These are phyloP conservation scores for Melikaiella ostensackeni DNA, from an alignment of 2,888 invertebrate genomes.

Conservation along the genomic window DNA sequence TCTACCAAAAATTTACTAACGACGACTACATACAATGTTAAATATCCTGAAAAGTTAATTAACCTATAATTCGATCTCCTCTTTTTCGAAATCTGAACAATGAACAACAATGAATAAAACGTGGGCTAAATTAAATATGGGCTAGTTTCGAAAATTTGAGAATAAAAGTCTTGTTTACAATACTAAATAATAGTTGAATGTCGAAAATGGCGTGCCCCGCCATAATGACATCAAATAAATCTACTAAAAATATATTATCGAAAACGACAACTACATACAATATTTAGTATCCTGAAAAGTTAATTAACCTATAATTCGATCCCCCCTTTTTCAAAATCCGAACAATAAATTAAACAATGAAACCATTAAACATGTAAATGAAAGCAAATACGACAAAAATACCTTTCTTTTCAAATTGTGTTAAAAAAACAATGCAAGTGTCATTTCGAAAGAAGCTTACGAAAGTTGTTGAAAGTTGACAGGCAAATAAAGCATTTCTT, in stretches of 20 bases:
- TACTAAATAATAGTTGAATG: not conserved
- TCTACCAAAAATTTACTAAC: not conserved
- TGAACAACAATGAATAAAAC: too few species aligned
- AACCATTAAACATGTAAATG: not conserved
- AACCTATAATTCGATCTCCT: not conserved
- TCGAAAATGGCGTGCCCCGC: not conserved
- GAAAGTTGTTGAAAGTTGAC: not conserved
- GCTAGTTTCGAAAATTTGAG: not conserved
- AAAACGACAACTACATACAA: not conserved
- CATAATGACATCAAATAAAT: not conserved
- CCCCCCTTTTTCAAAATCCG: not conserved
- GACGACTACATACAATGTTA: not conserved
- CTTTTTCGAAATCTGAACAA: not conserved
- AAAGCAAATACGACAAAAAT: not conserved
- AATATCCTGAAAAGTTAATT: not conserved
- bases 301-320: not conserved
- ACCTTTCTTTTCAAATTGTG: not conserved
- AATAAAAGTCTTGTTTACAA: not conserved
- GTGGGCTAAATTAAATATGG: too few species aligned
- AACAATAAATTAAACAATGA: not conserved
- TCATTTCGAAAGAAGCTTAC: not conserved
- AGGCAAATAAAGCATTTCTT: not conserved
- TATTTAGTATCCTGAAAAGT: not conserved
- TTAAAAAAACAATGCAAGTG: not conserved
- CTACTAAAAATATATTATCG: not conserved